phyloP scores from a whole-genome alignment of 2,888 invertebrate species.

The Ceratothoa steindachneri region DNA sequence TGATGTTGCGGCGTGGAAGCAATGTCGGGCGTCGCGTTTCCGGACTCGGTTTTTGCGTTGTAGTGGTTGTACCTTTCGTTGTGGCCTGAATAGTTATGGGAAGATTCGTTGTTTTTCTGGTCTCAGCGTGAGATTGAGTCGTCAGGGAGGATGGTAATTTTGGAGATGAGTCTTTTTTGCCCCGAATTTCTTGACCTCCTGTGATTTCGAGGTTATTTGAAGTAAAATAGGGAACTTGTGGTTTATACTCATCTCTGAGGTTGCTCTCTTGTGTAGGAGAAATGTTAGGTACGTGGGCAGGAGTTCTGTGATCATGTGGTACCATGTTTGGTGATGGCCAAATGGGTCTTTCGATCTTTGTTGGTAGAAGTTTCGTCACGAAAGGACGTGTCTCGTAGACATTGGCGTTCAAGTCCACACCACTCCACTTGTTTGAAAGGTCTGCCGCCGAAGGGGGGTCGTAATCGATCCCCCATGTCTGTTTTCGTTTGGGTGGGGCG shows the following conservation, averaged over 20 bases:
- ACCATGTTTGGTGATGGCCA: background rate
- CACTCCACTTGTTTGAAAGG: constrained; percentile 4
- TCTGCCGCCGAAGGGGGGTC: background rate
- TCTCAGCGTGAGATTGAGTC: background rate
- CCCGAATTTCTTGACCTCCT: background rate
- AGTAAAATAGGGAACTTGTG: background rate
- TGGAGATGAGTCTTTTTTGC: background rate
- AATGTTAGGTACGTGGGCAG: background rate
- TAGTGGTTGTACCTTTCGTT: constrained; percentile 11
- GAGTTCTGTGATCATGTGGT: background rate
- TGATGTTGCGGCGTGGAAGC: background rate
- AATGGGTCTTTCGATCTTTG: constrained; percentile 12
- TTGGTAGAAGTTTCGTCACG: constrained; percentile 6
- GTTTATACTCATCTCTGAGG: background rate
- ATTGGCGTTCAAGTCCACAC: background rate
- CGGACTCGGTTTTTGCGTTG: constrained; percentile 9
- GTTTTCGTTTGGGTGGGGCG: background rate
- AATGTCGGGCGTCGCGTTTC: background rate
- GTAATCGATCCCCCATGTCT: background rate
- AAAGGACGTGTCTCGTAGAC: background rate
- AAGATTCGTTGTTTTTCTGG: background rate
- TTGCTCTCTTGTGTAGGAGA: background rate
- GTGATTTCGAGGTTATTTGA: background rate
- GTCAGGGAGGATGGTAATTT: background rate
- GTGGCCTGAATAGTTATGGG: constrained; percentile 6